Evolutionary conservation across 2,797 vertebrate genomes (phyloP).

Genomic region (Spatula clypeata): DNA sequence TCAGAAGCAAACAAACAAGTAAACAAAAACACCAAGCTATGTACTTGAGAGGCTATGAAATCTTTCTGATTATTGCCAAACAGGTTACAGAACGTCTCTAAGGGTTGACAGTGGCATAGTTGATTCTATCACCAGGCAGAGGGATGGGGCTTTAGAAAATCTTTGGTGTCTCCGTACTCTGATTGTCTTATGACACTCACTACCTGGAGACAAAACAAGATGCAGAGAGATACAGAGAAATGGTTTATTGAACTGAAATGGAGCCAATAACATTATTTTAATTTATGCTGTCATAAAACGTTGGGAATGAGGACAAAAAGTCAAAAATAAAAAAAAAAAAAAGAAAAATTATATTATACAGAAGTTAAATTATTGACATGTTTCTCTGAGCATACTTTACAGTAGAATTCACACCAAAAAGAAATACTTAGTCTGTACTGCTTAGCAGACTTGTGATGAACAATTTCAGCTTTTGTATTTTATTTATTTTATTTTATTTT

Average conservation of each 20-base stretch:
- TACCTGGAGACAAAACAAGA: rapidly evolving
- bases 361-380: background rate
- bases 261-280: background rate
- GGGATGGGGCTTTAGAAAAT: background rate
- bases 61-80: background rate
- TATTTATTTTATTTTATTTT: too few relatives aligned
- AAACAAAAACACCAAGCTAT: rapidly evolving
- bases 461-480: conserved; percentile 36
- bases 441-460: background rate
- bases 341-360: background rate
- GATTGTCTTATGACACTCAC: background rate
- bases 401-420: background rate
- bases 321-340: background rate
- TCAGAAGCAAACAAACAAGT: background rate
- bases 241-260: background rate
- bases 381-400: background rate
- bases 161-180: background rate
- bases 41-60: rapidly evolving
- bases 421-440: background rate
- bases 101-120: background rate
- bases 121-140: background rate
- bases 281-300: background rate
- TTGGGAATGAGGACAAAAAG: background rate
- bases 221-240: background rate
- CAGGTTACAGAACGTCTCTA: background rate